Conservation (phyloP, 1,140 invertebrate genomes). For the Eriocheir sinensis region DNA sequence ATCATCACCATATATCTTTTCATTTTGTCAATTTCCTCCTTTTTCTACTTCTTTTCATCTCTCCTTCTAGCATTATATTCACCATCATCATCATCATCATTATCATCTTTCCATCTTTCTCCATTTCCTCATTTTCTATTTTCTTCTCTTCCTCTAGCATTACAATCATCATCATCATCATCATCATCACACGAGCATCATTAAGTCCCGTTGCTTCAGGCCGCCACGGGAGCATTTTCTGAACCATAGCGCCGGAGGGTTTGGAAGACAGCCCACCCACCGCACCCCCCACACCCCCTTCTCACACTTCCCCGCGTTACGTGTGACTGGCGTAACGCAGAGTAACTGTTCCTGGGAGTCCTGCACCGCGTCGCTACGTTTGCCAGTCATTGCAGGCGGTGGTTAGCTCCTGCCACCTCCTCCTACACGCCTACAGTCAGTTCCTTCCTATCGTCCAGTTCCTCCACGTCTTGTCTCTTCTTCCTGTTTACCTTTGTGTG, state of each 20-base stretch:
- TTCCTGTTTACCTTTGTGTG: too few relatives aligned
- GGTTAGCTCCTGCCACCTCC: background rate
- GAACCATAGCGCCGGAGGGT: background rate
- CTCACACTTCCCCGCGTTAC: background rate
- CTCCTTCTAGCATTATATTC: background rate
- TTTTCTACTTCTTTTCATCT: background rate
- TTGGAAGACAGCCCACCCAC: too few relatives aligned
- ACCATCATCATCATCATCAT: too few relatives aligned
- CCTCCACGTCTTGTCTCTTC: background rate
- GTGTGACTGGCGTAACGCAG: background rate
- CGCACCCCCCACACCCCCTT: background rate
- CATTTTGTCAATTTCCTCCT: background rate
- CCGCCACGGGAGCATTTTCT: background rate
- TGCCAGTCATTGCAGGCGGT: background rate
- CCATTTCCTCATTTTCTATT: background rate
- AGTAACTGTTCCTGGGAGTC: background rate
- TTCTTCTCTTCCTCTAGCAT: too few relatives aligned
- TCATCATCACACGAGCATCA: background rate
- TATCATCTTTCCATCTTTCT: background rate
- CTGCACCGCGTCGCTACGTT: too few relatives aligned
- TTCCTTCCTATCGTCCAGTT: background rate
- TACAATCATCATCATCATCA: background rate
- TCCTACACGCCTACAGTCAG: background rate
- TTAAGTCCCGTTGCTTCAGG: background rate
- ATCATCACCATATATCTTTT: background rate